A percentile compares a stretch with the other conserved stretches of the same genome.
phyloP scores from a whole-genome alignment of 2,113 vertebrate species.

The Phasianus colchicus region DNA sequence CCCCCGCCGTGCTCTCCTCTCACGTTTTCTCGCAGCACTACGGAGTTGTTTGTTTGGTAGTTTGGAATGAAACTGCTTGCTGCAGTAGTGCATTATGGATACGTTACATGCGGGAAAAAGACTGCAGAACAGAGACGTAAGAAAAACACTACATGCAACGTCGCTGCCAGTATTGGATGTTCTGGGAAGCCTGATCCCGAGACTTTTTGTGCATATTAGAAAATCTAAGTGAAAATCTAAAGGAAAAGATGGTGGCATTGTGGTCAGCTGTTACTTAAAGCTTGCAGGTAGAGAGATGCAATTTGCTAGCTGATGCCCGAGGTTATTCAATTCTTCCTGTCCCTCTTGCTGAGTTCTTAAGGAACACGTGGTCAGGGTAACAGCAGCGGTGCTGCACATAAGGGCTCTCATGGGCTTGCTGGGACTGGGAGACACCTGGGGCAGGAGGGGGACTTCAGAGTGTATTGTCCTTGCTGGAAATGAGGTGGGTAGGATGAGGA shows the following conservation, averaged over 20 bases:
- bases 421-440: neutral
- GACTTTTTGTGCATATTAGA: neutral
- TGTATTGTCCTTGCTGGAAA: neutral
- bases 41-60: neutral
- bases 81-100: neutral
- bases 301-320: neutral
- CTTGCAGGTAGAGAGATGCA: neutral
- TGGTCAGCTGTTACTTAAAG: neutral
- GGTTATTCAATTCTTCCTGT: neutral
- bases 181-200: neutral
- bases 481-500: neutral
- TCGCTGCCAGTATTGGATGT: neutral
- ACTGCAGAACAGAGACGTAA: neutral
- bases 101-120: neutral
- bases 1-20: neutral
- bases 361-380: neutral
- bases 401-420: neutral
- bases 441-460: neutral
- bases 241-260: neutral
- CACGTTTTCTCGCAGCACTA: neutral
- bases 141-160: fast-evolving
- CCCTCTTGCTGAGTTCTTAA: too few species aligned
- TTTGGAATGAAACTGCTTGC: neutral
- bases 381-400: neutral
- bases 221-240: neutral